Base-by-base conservation (phyloP, 2,888 invertebrate species). In the Drosophila suboccidentalis region DNA sequence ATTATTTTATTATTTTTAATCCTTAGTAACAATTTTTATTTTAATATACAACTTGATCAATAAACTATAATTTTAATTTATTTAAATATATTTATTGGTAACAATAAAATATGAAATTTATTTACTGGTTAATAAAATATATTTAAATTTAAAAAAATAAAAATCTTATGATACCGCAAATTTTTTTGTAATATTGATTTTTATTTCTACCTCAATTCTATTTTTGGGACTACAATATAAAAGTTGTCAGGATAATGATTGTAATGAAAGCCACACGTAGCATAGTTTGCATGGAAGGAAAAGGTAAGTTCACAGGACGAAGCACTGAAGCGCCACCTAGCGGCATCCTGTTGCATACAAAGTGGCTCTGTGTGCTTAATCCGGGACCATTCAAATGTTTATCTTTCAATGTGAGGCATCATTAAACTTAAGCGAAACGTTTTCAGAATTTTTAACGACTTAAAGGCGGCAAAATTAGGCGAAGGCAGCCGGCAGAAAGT, bases 381-480 rank as follows among this genome's bases (percentile, higher is more conserved):
- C 67, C 76, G 44, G 17, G 47, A 50, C 43, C 49, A 64, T 72
- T 77, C 55, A 71, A 85, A 85, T 85, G 70, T 67, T 85, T 87
- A 85, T 86, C 86, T 86, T 75, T 76, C 80, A 80, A 85, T 87
- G 80, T 78, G 70, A 71, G 74, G 65, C 74, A 53, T 53, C 88
- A 86, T 84, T 87, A 86, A 83, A 63, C 81, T 80, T 74, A 87
- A 80, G 61, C 70, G 75, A 70, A 80, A 87, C 85, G 80, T 51
- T 78, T 66, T 69, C 70, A 70, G 85, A 87, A 89, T 89, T 82
- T 84, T 68, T 78, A 87, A 82, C 82, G 76, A 89, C 78, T 87
- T 89, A 75, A 87, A 84, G 80, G 58, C 73, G 53, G 22, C 46
- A 66, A 66, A 79, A 80, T 74, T 84, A 78, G 68, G 62, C 64